A percentile compares a stretch with the other conserved stretches of the same genome.
Evolutionary conservation across 2,797 vertebrate genomes (phyloP).

Genomic region (Pagetopsis macropterus): DNA sequence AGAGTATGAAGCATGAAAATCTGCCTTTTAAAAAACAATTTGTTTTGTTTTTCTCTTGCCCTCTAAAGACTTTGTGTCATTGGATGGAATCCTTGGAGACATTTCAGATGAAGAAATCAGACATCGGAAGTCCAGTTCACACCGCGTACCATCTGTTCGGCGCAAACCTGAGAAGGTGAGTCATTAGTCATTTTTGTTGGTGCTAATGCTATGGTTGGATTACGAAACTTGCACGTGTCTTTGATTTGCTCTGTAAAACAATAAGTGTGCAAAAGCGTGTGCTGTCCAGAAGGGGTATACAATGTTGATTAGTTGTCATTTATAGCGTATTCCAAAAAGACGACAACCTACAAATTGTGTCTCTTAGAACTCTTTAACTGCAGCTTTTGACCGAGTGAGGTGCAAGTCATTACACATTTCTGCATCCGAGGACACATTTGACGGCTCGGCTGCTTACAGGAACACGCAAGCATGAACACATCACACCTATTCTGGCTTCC

Average conservation of each 20-base stretch:
- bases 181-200: background rate
- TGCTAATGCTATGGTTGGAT: background rate
- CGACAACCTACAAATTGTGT: too few relatives aligned
- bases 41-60: conserved; percentile 6
- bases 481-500: too few relatives aligned
- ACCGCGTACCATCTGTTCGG: conserved; percentile 72
- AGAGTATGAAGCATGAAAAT: background rate
- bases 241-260: background rate
- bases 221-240: background rate
- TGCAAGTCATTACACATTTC: too few relatives aligned
- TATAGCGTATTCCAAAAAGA: too few relatives aligned
- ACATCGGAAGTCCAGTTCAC: conserved; percentile 80
- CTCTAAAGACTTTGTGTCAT: conserved; percentile 82
- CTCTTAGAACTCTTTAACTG: too few relatives aligned
- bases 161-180: conserved; percentile 86
- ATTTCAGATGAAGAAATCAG: conserved; percentile 82
- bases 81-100: conserved; percentile 84
- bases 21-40: background rate
- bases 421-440: too few relatives aligned
- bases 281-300: too few relatives aligned
- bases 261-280: too few relatives aligned
- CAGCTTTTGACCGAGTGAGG: too few relatives aligned
- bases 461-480: too few relatives aligned
- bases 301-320: too few relatives aligned
- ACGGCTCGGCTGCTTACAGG: too few relatives aligned